Percentiles rank a stretch among this genome's conserved stretches.
Evolutionary conservation across 2,113 vertebrate genomes (phyloP).

Genomic region (Mesoclemmys tuberculata): DNA sequence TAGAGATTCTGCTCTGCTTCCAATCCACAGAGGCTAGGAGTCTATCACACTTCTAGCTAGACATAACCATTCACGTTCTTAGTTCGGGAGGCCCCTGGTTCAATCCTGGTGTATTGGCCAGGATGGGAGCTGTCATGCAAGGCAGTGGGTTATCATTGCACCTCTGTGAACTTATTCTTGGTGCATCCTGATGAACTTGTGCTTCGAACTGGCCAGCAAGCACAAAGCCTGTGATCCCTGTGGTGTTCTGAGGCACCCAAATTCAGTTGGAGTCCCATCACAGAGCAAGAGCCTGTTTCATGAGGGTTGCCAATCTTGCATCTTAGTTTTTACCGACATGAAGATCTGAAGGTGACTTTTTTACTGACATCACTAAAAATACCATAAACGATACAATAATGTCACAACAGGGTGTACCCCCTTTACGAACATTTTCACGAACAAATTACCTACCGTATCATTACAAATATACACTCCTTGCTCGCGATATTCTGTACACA

Average conservation of each 20-base stretch:
- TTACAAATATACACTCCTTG: too few relatives aligned
- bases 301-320: too few relatives aligned
- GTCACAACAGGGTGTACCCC: too few relatives aligned
- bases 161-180: neutral
- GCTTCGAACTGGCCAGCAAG: neutral
- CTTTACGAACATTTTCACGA: too few relatives aligned
- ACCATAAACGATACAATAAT: too few relatives aligned
- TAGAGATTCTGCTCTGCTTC: neutral
- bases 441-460: too few relatives aligned
- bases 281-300: neutral
- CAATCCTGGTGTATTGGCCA: neutral
- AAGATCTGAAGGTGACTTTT: too few relatives aligned
- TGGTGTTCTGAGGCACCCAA: neutral
- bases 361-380: too few relatives aligned
- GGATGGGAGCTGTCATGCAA: neutral
- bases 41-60: accelerated
- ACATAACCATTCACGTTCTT: accelerated
- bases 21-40: accelerated
- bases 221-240: neutral
- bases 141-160: neutral
- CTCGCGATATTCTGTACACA: too few relatives aligned
- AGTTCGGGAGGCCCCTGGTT: neutral
- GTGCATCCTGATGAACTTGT: neutral
- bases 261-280: neutral
- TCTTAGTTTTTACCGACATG: too few relatives aligned